Evolutionary conservation across 2,113 vertebrate species (phyloP).

Genomic region (Albula goreensis): DNA sequence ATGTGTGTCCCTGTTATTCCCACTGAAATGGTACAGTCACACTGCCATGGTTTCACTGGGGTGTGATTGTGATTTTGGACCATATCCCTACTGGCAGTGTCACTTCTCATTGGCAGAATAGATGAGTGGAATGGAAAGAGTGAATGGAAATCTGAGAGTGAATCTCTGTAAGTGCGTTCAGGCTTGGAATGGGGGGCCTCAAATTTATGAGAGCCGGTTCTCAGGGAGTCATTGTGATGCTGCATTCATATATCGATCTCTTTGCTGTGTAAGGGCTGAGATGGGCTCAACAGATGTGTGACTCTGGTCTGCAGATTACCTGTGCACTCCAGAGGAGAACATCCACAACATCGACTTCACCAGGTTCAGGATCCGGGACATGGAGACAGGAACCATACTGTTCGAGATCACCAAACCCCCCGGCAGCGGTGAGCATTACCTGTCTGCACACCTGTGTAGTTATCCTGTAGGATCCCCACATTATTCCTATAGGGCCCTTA

Average conservation of each 20-base stretch:
- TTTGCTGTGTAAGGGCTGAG: no score
- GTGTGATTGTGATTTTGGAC: not conserved
- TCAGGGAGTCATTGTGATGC: no score
- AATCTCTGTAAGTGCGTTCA: not conserved
- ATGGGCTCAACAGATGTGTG: not conserved
- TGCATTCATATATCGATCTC: no score
- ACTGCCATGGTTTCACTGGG: not conserved
- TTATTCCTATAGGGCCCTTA: no score
- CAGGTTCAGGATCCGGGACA: constrained; percentile 97
- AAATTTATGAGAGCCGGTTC: not conserved
- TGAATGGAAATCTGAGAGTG: not conserved
- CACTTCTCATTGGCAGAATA: constrained; percentile 2
- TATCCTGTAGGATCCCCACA: no score
- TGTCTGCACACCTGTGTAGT: not conserved
- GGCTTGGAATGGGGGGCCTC: not conserved
- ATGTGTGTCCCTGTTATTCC: no score
- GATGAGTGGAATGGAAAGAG: constrained; percentile 28
- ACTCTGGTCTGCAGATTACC: constrained; percentile 77
- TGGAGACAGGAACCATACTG: constrained; percentile 93
- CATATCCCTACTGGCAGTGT: constrained; percentile 11
- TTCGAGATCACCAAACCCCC: constrained; percentile 98
- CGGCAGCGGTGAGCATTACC: constrained; percentile 71
- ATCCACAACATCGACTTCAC: constrained; percentile 97
- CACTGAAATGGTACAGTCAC: no score
- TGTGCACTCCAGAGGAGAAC: constrained; percentile 93